Evolutionary conservation across 2,888 invertebrate species (phyloP).

Genomic region (Byasa hedistus): DNA sequence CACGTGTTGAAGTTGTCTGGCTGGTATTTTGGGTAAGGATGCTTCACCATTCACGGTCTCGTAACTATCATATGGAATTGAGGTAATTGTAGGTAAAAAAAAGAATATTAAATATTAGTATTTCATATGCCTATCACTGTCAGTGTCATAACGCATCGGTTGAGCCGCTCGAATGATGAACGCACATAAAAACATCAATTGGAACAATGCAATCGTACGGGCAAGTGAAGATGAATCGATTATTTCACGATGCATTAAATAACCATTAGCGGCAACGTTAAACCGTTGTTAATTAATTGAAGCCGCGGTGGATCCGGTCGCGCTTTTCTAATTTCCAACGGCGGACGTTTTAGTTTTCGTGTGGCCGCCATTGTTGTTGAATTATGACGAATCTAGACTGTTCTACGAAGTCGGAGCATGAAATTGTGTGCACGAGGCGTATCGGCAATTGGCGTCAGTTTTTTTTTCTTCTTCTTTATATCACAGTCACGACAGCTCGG

Average conservation of each 20-base stretch:
- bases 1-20: too few relatives aligned
- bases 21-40: too few relatives aligned
- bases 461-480: slow-evolving; percentile 59
- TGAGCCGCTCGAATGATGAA: slow-evolving; percentile 45
- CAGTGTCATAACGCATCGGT: slow-evolving; percentile 47
- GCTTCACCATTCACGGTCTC: too few relatives aligned
- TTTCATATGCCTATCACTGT: slow-evolving; percentile 46
- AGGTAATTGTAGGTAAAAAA: not conserved
- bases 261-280: slow-evolving; percentile 56
- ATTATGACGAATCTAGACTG: slow-evolving; percentile 74
- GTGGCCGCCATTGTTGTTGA: slow-evolving; percentile 51
- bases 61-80: too few relatives aligned
- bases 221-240: slow-evolving; percentile 41
- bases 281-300: slow-evolving; percentile 53
- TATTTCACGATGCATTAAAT: slow-evolving; percentile 51
- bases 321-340: slow-evolving; percentile 37
- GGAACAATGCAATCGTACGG: slow-evolving; percentile 51
- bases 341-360: slow-evolving; percentile 44
- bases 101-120: slow-evolving; percentile 18
- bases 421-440: slow-evolving; percentile 79
- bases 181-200: slow-evolving; percentile 57
- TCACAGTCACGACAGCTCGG: slow-evolving; percentile 77
- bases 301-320: slow-evolving; percentile 44
- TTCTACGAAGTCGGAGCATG: slow-evolving; percentile 72
- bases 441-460: slow-evolving; percentile 79